Evolutionary conservation across 2,888 invertebrate species (phyloP).

Genomic region (Eutolmus rufibarbis): DNA sequence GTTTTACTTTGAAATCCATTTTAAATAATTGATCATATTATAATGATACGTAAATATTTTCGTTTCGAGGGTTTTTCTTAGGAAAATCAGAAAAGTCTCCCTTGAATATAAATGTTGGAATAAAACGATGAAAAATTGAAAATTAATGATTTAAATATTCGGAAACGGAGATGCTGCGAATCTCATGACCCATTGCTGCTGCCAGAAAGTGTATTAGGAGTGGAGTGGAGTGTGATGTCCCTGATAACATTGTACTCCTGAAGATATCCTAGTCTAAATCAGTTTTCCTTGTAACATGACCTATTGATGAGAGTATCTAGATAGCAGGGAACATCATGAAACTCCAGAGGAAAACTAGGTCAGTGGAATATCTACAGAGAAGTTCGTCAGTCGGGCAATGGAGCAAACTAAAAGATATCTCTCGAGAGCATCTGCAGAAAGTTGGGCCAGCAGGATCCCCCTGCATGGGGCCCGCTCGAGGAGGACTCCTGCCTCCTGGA

Average conservation of each 20-base stretch:
- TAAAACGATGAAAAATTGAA: neutral
- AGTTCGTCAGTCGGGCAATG: neutral
- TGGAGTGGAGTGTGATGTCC: neutral
- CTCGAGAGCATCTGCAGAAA: neutral
- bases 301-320: neutral
- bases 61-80: too few relatives aligned
- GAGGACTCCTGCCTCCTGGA: neutral
- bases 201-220: neutral
- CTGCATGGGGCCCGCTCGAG: neutral
- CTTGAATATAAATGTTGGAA: neutral
- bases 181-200: neutral
- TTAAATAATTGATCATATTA: too few relatives aligned
- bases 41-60: too few relatives aligned
- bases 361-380: neutral
- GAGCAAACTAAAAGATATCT: neutral
- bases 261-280: neutral
- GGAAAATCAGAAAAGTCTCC: too few relatives aligned
- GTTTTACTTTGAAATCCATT: too few relatives aligned
- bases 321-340: neutral
- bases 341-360: neutral
- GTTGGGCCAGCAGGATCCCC: neutral
- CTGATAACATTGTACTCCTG: neutral
- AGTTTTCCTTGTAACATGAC: neutral
- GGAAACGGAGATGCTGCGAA: neutral
- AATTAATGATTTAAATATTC: neutral